phyloP scores from a whole-genome alignment of 2,113 vertebrate genomes.

The Suricata suricatta region DNA sequence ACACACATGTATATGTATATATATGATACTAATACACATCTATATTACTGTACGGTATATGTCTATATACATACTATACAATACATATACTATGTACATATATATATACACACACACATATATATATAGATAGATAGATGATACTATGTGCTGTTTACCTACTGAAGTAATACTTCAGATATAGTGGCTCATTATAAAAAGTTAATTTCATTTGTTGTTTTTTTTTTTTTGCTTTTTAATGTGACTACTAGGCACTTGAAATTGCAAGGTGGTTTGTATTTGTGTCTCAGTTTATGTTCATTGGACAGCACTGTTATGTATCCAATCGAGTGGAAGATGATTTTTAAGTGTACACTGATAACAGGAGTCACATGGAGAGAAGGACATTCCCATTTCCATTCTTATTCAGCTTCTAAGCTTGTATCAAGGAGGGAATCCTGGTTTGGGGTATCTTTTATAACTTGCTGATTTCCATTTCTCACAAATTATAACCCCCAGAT shows the following conservation, averaged over 20 bases:
- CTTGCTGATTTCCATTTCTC: background rate
- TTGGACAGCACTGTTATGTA: background rate
- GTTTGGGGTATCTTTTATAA: background rate
- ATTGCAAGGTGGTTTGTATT: background rate
- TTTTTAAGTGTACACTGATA: background rate
- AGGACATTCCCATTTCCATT: background rate
- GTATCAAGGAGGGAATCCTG: background rate
- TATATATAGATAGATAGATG: too few relatives aligned
- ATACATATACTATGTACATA: background rate
- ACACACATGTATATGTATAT: background rate
- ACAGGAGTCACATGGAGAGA: background rate
- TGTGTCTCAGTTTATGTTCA: background rate
- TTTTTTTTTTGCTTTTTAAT: background rate
- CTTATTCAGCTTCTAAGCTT: background rate
- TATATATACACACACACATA: too few relatives aligned
- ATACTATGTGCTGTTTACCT: background rate
- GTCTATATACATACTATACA: too few relatives aligned
- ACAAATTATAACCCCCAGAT: background rate
- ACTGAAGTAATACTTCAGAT: background rate
- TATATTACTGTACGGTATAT: too few relatives aligned
- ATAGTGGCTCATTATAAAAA: background rate
- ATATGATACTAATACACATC: too few relatives aligned
- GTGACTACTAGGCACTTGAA: background rate
- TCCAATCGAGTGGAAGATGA: background rate
- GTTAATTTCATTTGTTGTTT: background rate